Evolutionary conservation across 2,113 vertebrate genomes (phyloP).

Genomic region (Taxidea taxus): DNA sequence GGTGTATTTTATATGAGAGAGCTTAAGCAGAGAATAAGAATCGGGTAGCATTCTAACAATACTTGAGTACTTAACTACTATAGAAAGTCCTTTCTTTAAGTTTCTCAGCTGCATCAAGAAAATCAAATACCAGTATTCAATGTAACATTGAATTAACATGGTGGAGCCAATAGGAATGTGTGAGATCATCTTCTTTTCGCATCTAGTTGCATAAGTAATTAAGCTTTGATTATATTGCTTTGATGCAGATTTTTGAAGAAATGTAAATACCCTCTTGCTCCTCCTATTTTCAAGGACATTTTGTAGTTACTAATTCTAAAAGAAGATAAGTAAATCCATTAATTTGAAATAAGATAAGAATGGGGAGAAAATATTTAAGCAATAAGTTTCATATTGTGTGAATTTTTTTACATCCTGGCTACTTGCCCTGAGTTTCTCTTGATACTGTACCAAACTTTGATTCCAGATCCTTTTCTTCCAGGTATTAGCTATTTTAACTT

Average conservation of each 20-base stretch:
- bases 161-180: not conserved
- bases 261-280: not conserved
- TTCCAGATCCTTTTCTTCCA: not conserved
- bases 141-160: not conserved
- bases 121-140: not conserved
- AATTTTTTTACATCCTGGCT: not conserved
- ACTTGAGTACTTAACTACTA: not conserved
- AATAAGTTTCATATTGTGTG: not conserved
- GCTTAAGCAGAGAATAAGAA: not conserved
- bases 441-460: not conserved
- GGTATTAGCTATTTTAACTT: not conserved
- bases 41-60: not conserved
- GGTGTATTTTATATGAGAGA: not conserved
- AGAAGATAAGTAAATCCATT: not conserved
- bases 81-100: not conserved
- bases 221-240: not conserved
- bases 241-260: constrained; percentile 11
- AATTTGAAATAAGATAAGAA: not conserved
- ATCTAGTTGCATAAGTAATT: not conserved
- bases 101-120: not conserved
- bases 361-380: not conserved
- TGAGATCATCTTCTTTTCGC: not conserved
- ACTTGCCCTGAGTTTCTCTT: not conserved
- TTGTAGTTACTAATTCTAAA: not conserved
- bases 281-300: not conserved